Conservation (phyloP, 2,888 invertebrate species). For the Eretmocerus hayati region DNA sequence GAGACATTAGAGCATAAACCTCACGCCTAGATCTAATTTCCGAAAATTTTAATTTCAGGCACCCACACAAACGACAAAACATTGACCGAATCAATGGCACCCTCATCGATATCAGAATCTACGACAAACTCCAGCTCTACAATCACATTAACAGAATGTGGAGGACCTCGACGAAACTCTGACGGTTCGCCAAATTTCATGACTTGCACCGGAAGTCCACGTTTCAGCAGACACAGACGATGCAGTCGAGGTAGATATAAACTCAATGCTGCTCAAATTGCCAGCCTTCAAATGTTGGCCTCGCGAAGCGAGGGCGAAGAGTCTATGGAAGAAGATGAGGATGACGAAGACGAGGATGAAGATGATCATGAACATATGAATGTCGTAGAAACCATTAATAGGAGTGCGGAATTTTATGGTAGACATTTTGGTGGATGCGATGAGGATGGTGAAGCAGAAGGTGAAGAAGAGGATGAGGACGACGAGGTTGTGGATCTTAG, state of each 20-base stretch:
- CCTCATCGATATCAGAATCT: constrained; percentile 13
- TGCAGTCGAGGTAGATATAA: constrained; percentile 10
- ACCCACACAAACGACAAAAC: constrained; percentile 29
- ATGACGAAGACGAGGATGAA: constrained; percentile 30
- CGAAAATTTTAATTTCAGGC: constrained; percentile 17
- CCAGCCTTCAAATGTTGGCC: neutral
- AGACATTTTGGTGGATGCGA: too few relatives aligned
- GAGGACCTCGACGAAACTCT: constrained; percentile 38
- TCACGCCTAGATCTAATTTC: neutral
- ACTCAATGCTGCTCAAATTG: neutral
- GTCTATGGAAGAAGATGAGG: constrained; percentile 33
- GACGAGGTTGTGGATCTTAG: constrained; percentile 43
- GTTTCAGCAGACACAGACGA: constrained; percentile 34
- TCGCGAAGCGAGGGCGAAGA: constrained; percentile 36
- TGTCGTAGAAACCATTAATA: neutral
- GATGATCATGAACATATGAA: neutral
- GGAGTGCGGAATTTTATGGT: constrained; percentile 7
- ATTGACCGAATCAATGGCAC: constrained; percentile 28
- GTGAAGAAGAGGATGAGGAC: constrained; percentile 41
- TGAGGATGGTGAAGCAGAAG: constrained; percentile 35
- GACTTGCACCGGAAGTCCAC: constrained; percentile 41
- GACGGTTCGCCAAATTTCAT: constrained; percentile 43
- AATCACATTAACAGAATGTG: too few relatives aligned
- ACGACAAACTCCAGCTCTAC: neutral
- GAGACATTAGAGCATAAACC: too few relatives aligned